phyloP scores from a whole-genome alignment of 2,113 vertebrate species.

The Gambusia affinis region DNA sequence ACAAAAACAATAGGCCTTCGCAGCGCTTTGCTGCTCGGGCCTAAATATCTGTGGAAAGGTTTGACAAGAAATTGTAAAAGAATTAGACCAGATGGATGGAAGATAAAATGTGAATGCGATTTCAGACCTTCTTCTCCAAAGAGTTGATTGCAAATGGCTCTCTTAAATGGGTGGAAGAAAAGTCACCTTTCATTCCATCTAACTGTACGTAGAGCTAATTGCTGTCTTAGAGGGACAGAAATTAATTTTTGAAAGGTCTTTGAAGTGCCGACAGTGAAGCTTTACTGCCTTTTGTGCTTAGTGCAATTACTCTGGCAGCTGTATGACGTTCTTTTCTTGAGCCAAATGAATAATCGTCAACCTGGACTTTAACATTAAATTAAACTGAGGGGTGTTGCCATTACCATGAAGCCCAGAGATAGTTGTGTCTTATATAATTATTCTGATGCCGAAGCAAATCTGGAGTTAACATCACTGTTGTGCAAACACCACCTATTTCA shows the following conservation, averaged over 20 bases:
- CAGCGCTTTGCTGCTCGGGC: too few relatives aligned
- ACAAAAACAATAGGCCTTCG: too few relatives aligned
- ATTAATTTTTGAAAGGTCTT: conserved; percentile 69
- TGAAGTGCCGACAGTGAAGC: conserved; percentile 64
- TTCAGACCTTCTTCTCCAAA: conserved; percentile 30
- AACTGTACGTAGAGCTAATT: conserved; percentile 64
- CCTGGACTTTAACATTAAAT: conserved; percentile 57
- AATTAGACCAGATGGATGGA: background rate
- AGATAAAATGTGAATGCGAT: conserved; percentile 24
- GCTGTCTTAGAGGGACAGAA: conserved; percentile 64
- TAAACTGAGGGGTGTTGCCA: conserved; percentile 39
- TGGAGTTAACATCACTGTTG: background rate
- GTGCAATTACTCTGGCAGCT: conserved; percentile 68
- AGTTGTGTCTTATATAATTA: conserved; percentile 7
- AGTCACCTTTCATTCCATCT: conserved; percentile 60
- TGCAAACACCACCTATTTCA: conserved; percentile 23
- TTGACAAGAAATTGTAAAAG: conserved; percentile 12
- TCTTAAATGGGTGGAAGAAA: conserved; percentile 37
- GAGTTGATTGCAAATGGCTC: conserved; percentile 35
- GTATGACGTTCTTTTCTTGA: conserved; percentile 48
- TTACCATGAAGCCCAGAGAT: conserved; percentile 27
- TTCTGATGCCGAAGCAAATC: conserved; percentile 19
- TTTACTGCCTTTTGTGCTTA: conserved; percentile 62
- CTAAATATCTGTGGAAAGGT: conserved; percentile 15
- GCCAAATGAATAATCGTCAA: conserved; percentile 61